Evolutionary conservation across 2,113 vertebrate species (phyloP).

Genomic region (Pseudorhombus dupliciocellatus): DNA sequence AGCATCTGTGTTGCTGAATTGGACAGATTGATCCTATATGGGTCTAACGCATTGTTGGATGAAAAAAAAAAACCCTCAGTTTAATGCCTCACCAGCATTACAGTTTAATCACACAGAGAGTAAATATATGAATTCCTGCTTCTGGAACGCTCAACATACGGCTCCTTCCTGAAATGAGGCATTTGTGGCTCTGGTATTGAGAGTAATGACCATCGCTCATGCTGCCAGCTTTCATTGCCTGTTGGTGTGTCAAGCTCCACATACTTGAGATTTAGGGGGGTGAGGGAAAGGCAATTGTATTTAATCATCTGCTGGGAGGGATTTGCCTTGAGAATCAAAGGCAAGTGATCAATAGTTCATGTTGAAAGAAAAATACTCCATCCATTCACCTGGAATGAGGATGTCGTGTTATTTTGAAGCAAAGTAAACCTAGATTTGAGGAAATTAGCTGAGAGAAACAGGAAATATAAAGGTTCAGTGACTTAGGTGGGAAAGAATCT

Average conservation of each 20-base stretch:
- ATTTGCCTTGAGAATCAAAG: constrained; percentile 54
- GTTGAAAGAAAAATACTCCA: constrained; percentile 11
- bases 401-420: neutral
- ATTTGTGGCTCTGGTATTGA: constrained; percentile 55
- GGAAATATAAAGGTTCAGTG: constrained; percentile 9
- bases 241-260: constrained; percentile 56
- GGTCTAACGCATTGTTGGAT: constrained; percentile 54
- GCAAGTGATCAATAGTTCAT: constrained; percentile 51
- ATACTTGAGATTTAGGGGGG: constrained; percentile 54
- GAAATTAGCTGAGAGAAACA: constrained; percentile 1
- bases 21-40: constrained; percentile 41
- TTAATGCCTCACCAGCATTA: constrained; percentile 43
- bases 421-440: neutral
- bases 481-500: too few species aligned
- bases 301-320: constrained; percentile 61
- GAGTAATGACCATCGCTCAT: constrained; percentile 72
- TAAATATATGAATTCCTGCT: constrained; percentile 69
- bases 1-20: constrained; percentile 22
- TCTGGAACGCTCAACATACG: constrained; percentile 60
- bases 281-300: constrained; percentile 54
- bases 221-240: constrained; percentile 63
- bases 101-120: constrained; percentile 65
- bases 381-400: constrained; percentile 1
- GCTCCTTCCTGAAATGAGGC: constrained; percentile 64
- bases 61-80: constrained; percentile 53